These are phyloP conservation scores for Melanostoma mellinum DNA, from an alignment of 2,888 invertebrate genomes.

Conservation along the genomic window DNA sequence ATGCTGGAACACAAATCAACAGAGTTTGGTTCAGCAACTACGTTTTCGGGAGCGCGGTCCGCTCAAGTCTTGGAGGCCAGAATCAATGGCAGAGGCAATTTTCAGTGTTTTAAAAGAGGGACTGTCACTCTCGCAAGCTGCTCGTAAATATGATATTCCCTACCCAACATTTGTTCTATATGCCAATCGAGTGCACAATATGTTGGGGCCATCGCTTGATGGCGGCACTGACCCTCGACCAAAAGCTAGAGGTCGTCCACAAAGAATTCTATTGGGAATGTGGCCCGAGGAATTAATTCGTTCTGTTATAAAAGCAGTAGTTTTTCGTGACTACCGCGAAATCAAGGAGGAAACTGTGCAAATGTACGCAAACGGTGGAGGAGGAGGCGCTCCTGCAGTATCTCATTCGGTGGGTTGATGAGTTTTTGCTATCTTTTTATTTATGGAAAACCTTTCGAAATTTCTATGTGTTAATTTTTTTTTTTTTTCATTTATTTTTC, in stretches of 20 bases:
- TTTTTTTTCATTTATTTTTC: not conserved
- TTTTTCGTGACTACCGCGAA: constrained; percentile 93
- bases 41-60: constrained; percentile 96
- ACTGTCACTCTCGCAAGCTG: constrained; percentile 93
- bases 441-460: constrained; percentile 19
- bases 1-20: constrained; percentile 97
- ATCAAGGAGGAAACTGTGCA: constrained; percentile 88
- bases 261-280: constrained; percentile 93
- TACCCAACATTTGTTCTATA: constrained; percentile 97
- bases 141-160: constrained; percentile 96
- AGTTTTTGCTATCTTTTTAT: not conserved
- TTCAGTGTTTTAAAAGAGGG: constrained; percentile 96
- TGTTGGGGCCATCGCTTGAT: constrained; percentile 95
- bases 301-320: constrained; percentile 95
- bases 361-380: constrained; percentile 81
- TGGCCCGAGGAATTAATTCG: constrained; percentile 97
- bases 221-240: constrained; percentile 95
- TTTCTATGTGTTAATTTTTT: not conserved
- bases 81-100: constrained; percentile 97
- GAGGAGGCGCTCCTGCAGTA: constrained; percentile 60
- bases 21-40: constrained; percentile 92
- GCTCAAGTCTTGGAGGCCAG: constrained; percentile 95
- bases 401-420: constrained; percentile 74
- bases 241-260: constrained; percentile 94
- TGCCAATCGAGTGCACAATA: constrained; percentile 96